Conservation (phyloP, 2,888 invertebrate genomes). For the Tiliacea aurago region DNA sequence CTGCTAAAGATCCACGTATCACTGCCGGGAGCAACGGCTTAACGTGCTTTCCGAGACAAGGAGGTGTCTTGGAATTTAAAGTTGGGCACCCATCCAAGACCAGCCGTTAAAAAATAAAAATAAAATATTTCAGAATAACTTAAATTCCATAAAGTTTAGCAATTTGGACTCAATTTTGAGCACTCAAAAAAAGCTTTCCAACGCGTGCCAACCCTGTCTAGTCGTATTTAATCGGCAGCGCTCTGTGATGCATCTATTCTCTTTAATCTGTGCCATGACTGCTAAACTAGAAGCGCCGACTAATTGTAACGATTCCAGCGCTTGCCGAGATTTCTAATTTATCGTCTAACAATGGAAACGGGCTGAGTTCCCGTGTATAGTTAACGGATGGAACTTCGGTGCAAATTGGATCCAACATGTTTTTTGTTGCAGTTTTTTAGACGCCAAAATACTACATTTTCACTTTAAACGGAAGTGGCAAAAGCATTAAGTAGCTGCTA, state of each 20-base stretch:
- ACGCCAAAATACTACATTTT: slow-evolving; percentile 5
- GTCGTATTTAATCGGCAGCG: slow-evolving; percentile 73
- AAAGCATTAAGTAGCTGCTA: too few relatives aligned
- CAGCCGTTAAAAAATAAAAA: too few relatives aligned
- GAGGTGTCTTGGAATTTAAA: too few relatives aligned
- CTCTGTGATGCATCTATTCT: slow-evolving; percentile 76
- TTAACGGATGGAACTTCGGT: slow-evolving; percentile 24
- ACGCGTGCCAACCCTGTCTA: slow-evolving; percentile 70
- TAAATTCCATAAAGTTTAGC: background rate
- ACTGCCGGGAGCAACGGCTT: too few relatives aligned
- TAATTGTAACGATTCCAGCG: slow-evolving; percentile 69
- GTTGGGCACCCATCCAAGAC: too few relatives aligned
- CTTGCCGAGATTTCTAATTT: slow-evolving; percentile 64
- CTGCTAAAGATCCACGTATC: too few relatives aligned
- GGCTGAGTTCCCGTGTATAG: slow-evolving; percentile 43
- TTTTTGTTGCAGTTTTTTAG: slow-evolving; percentile 34
- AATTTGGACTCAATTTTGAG: background rate
- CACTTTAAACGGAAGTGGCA: background rate
- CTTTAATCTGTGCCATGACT: slow-evolving; percentile 75
- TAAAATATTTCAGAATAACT: too few relatives aligned
- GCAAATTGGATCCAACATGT: slow-evolving; percentile 39
- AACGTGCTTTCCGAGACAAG: too few relatives aligned
- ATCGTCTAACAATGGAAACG: slow-evolving; percentile 59
- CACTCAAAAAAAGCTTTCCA: too few relatives aligned
- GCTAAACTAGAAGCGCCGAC: slow-evolving; percentile 71